These are phyloP conservation scores for Polydrusus tereticollis DNA, from an alignment of 2,888 invertebrate species.

Conservation along the genomic window DNA sequence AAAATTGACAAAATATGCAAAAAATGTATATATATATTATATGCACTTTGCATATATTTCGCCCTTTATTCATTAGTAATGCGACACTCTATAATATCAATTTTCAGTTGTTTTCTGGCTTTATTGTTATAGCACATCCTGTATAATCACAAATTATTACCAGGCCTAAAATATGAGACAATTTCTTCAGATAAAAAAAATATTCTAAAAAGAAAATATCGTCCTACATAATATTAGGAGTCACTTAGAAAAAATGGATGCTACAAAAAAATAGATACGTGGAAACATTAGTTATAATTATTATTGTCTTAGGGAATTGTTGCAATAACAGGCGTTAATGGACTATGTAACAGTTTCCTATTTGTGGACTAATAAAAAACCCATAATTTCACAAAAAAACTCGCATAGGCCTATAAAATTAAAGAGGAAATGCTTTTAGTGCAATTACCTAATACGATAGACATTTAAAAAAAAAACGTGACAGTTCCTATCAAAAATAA, in stretches of 20 bases:
- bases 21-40: too few species aligned
- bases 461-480: too few species aligned
- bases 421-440: neutral
- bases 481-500: too few species aligned
- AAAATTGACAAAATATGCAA: too few species aligned
- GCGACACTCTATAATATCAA: too few species aligned
- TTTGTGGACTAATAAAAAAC: neutral
- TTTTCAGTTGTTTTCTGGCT: too few species aligned
- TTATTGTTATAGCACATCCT: too few species aligned
- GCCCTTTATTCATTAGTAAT: too few species aligned
- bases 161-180: too few species aligned
- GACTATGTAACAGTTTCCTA: neutral
- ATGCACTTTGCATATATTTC: too few species aligned
- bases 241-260: neutral
- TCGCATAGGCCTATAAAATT: neutral
- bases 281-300: neutral
- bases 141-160: too few species aligned
- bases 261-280: neutral
- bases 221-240: neutral
- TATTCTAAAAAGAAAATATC: neutral
- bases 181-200: neutral
- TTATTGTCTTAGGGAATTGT: neutral
- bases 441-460: too few species aligned
- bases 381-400: neutral
- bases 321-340: neutral